Evolutionary conservation across 2,888 invertebrate genomes (phyloP).

Genomic region (Lacanobia wlatinum): DNA sequence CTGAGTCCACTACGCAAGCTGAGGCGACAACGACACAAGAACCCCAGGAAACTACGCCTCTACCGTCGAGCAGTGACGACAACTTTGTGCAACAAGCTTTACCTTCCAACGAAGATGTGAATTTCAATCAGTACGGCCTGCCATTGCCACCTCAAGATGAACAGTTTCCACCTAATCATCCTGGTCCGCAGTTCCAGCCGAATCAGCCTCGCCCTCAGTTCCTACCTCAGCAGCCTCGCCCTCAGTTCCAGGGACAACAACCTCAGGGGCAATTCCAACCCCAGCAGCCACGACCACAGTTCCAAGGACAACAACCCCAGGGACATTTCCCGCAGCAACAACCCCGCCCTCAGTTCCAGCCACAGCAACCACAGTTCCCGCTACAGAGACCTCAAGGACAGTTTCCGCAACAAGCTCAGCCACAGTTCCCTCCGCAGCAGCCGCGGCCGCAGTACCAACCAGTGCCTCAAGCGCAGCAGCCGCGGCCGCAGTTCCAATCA

Average conservation of each 20-base stretch:
- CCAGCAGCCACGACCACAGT: constrained; percentile 43
- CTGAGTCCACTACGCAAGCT: constrained; percentile 74
- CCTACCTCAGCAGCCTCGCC: constrained; percentile 19
- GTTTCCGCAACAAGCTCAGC: constrained; percentile 39
- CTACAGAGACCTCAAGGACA: constrained; percentile 53
- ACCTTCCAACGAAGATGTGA: constrained; percentile 81
- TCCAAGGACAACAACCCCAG: constrained; percentile 28
- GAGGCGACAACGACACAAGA: constrained; percentile 74
- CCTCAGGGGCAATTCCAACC: constrained; percentile 45
- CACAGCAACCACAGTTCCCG: constrained; percentile 45
- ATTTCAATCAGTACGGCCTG: constrained; percentile 79
- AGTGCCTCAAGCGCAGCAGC: constrained; percentile 39
- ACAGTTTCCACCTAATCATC: constrained; percentile 52
- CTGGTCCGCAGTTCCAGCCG: constrained; percentile 52
- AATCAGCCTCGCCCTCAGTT: constrained; percentile 43
- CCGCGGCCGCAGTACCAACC: constrained; percentile 53
- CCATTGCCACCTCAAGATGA: constrained; percentile 35
- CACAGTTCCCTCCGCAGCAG: constrained; percentile 52
- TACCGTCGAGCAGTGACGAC: constrained; percentile 81
- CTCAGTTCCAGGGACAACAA: constrained; percentile 34
- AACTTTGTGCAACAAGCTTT: constrained; percentile 80
- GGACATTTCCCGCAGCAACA: constrained; percentile 42
- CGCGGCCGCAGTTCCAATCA: constrained; percentile 37
- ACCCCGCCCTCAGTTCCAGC: constrained; percentile 39
- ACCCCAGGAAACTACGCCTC: constrained; percentile 78